Base-by-base conservation (phyloP, 2,113 vertebrate genomes). In the Dissostichus mawsoni region DNA sequence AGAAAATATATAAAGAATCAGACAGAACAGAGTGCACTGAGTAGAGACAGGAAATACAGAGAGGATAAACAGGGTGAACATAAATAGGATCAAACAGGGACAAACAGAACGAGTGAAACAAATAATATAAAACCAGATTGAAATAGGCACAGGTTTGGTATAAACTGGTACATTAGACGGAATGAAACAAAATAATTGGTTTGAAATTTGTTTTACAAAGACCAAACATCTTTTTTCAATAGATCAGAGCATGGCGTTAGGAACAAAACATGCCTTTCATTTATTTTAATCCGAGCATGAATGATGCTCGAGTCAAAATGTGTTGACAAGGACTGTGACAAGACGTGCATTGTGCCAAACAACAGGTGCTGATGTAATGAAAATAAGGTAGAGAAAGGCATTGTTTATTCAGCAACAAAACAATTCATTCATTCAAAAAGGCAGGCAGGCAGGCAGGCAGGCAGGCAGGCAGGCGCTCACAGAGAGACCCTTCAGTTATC, bases 21-120 rank as follows among this genome's bases (percentile, higher is more conserved):
- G 74, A 85, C 66, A 36, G 74, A 86, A 90, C 80, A 64, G 62
- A 66, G 59, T 65, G 69, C 67, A 87, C 85, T 82, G 75, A 88
- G 85, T 81, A 73, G 67, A 84, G 86, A 89, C 87, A 90, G 89
- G 83, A 85, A 88, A 74, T 85, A 83, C 74, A 84, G 12, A 63
- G 52, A 83, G 69, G 53, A 68, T 83, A 76, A 41, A 83, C 53
- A 47, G 23, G 58, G 83, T 29, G 23, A 69, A 83, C 68, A 77
- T 12, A 85, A 84, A 82, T 65, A 83, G 47, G 50, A 69, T 70
- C 74, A 76, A 78, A 88, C 62, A 78, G 10, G 85, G 64, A 82
- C 52, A 66, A 80, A 84, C 67, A 76, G 48, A 82, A 78, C 11
- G 47, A 79, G 23, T 58, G 53, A 52, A 82, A 73, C 41, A 80